Base-by-base conservation (phyloP, 2,888 invertebrate genomes). In the Gerosis bhagava region DNA sequence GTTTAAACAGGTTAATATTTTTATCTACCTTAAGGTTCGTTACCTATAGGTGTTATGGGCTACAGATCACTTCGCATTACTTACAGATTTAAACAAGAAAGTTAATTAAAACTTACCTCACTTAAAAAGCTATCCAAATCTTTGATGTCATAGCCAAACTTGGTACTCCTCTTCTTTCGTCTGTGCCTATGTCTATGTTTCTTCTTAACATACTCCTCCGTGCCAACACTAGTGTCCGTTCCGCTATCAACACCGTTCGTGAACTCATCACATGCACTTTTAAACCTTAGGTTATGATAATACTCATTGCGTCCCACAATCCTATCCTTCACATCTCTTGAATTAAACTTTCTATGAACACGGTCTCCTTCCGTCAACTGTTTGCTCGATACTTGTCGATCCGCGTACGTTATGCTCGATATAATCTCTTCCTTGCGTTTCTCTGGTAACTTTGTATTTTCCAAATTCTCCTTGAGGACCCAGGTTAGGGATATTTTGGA, bases 121-220 rank as follows among this genome's bases (percentile, higher is more conserved):
- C 93, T 92, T 39, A 96, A 87, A 72, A 95, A 95, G 51, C 92
- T 92, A 70, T 95, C 95, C 51, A 96, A 90, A 74, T 96, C 95
- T 51, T 92, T 91, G 35, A 96, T 95, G 59, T 95, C 95, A 63
- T 96, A 95, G 37, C 95, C 95, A 62, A 95, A 95, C 66, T 78
- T 84, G 21, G 69, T 67, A 24, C 56, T 70, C 26, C 70, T 69
- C 49, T 63, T 71, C 66, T 80, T 87, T 79, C 78, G 82, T 60
- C 77, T 77, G 53, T 90, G 90, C 12, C 86, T 77, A 58, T 90
- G 90, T 44, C 81, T 81, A 55, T 90, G 90, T 54, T 82, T 83
- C 54, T 68, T 81, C 54, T 80, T 74, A 10, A 70, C 65, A 28
- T 83, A 76, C 59, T 90, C 84, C 51, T 90, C 87, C 2, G 86